A percentile compares a stretch with the other conserved stretches of the same genome.
phyloP scores from a whole-genome alignment of 2,888 invertebrate species.

The Strigamia crassipes region DNA sequence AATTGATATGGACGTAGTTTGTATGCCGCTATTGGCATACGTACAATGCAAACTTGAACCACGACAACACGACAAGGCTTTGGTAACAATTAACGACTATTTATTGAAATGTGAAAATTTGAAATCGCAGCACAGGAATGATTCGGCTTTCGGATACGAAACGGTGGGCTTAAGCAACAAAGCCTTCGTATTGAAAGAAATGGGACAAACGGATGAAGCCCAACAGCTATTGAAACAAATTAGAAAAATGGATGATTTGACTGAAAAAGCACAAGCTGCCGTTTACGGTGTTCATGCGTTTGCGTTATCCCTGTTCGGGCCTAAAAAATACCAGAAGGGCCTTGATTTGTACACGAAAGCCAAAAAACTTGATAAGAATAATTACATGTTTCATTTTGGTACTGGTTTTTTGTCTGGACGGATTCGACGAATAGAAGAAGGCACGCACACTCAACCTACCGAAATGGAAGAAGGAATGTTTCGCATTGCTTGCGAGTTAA shows the following conservation, averaged over 20 bases:
- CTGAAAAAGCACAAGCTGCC: background rate
- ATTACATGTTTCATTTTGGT: constrained; percentile 7
- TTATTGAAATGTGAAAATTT: background rate
- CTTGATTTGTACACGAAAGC: background rate
- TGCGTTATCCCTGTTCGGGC: background rate
- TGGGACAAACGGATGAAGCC: background rate
- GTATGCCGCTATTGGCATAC: background rate
- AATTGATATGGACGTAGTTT: background rate
- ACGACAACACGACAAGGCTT: background rate
- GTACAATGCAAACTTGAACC: background rate
- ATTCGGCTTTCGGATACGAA: background rate
- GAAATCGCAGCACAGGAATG: background rate
- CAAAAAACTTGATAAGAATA: background rate
- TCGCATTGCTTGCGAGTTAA: background rate
- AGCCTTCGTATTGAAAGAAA: background rate
- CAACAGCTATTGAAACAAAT: background rate
- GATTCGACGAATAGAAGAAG: background rate
- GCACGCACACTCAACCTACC: background rate
- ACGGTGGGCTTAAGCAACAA: background rate
- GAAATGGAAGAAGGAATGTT: background rate
- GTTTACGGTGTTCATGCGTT: background rate
- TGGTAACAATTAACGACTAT: background rate
- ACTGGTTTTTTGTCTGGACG: background rate
- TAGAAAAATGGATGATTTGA: background rate
- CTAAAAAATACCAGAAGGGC: background rate